Evolutionary conservation across 2,797 vertebrate genomes (phyloP), one percentile per base, ranked within the genome.

Genomic region (Melanogrammus aeglefinus): DNA sequence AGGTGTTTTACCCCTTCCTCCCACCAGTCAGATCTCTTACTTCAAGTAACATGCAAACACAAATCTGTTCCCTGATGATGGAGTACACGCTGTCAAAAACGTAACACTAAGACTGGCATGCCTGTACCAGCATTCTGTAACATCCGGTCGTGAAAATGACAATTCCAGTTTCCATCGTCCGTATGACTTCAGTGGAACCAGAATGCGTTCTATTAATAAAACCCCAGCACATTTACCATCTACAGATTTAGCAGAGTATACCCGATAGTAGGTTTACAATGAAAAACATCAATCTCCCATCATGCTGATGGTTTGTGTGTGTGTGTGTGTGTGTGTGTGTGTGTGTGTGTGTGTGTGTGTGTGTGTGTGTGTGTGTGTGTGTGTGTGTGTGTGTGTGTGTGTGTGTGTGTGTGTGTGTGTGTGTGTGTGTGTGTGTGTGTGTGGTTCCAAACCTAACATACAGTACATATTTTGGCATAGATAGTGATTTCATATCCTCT

Each of bases 251-350:
- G 80, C n/a, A 86, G 90, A 41, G 35, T 76, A 73, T 77, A 85
- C 82, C 86, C 79, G 80, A 72, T 78, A 80, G 84, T 63, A 63
- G 57, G 57, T 63, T 81, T 78, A 85, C 88, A 86, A 83, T 86
- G 89, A 88, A 78, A 75, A 79, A 91, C 87, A 85, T 77, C 79
- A 76, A 90, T 80, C 81, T 86, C 76, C 80, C 75, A 87, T 85
- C 90, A 91, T 90, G 90, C 91, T 83, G 80, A 88, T 87, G 90
- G 84, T 24, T 76, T 83, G 81, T 78, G 86, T 86, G 87, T 82
- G 81, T 77, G 86, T 86, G 86, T 82, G 84, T 21, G 81, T 38
- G 76, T 77, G n/a, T 74, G 73, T 77, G 77, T 47, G 83, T 85
- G 76, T 82, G 79, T 78, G 86, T 86, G 87, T 82, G 84, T 24